Conservation (phyloP, 2,797 vertebrate genomes). For the Peromyscus eremicus region DNA sequence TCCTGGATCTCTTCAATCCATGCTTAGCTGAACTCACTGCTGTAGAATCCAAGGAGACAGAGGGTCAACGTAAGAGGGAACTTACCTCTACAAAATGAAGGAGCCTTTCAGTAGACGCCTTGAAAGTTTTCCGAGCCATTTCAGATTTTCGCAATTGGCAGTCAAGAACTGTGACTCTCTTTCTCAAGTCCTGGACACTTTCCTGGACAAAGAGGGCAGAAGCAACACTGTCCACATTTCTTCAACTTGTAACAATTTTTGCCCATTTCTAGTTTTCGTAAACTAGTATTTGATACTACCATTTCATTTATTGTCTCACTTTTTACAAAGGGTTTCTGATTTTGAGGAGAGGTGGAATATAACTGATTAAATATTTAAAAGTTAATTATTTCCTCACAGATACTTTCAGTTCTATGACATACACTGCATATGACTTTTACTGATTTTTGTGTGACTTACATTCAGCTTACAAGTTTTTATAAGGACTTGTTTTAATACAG, state of each 20-base stretch:
- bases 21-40: neutral
- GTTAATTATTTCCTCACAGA: neutral
- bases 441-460: constrained; percentile 24
- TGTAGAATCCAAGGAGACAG: neutral
- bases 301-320: constrained; percentile 28
- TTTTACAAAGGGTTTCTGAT: neutral
- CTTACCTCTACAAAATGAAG: constrained; percentile 96
- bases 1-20: neutral
- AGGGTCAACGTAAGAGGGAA: neutral
- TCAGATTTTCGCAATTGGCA: constrained; percentile 96
- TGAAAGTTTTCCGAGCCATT: constrained; percentile 91
- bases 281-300: neutral
- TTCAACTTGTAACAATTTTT: constrained; percentile 21
- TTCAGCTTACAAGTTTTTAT: neutral
- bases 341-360: neutral
- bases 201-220: constrained; percentile 87
- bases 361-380: constrained; percentile 18
- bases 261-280: constrained; percentile 13
- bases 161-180: constrained; percentile 93
- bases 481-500: neutral
- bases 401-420: constrained; percentile 31
- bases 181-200: constrained; percentile 92
- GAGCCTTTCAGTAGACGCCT: constrained; percentile 94
- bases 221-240: neutral
- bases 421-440: neutral